phyloP scores from a whole-genome alignment of 1,140 invertebrate genomes.

The Elysia chlorotica region DNA sequence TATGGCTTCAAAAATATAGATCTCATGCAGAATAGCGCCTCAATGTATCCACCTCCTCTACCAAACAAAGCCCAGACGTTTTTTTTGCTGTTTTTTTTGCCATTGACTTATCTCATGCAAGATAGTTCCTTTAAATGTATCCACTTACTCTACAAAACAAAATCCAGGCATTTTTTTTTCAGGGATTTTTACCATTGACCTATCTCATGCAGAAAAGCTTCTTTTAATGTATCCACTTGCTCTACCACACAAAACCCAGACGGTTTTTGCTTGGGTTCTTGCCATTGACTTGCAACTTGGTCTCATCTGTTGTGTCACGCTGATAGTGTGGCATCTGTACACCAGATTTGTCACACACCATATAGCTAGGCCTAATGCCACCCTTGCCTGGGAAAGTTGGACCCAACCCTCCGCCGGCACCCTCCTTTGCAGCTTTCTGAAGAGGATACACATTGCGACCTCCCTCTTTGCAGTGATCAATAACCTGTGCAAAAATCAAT shows the following conservation, averaged over 20 bases:
- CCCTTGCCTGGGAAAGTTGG: constrained; percentile 55
- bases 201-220: no score
- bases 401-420: constrained; percentile 53
- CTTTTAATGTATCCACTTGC: no score
- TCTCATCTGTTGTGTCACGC: constrained; percentile 48
- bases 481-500: constrained; percentile 36
- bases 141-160: no score
- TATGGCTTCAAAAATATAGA: no score
- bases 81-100: no score
- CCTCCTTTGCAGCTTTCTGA: constrained; percentile 49
- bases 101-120: no score
- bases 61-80: no score
- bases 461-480: constrained; percentile 57
- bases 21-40: no score
- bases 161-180: no score
- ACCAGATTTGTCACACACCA: constrained; percentile 52
- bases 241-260: constrained; percentile 59
- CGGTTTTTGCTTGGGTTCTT: constrained; percentile 48
- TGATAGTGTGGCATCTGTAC: constrained; percentile 57
- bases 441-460: constrained; percentile 60
- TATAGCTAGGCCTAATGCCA: constrained; percentile 58
- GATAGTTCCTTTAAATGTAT: no score
- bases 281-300: constrained; percentile 51
- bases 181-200: no score
- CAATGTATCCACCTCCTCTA: no score